phyloP scores from a whole-genome alignment of 1,140 invertebrate genomes.

The Steinernema feltiae region DNA sequence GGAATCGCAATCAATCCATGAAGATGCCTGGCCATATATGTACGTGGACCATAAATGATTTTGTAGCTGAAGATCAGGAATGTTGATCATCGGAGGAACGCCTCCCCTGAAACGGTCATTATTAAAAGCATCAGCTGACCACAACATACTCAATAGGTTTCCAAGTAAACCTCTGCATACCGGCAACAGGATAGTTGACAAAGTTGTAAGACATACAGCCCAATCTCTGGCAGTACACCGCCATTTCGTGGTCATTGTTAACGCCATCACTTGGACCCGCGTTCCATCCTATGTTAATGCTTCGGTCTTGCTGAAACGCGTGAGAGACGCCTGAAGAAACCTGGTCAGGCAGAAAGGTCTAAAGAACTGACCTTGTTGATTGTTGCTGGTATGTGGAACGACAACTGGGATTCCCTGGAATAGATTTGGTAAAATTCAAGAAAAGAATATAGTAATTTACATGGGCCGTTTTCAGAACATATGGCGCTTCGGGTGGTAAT shows the following conservation, averaged over 20 bases:
- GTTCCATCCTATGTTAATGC: constrained; percentile 37
- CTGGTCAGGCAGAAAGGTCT: too few species aligned
- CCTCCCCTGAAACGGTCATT: constrained; percentile 19
- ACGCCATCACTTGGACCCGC: constrained; percentile 9
- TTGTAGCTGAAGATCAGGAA: constrained; percentile 45
- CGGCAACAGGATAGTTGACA: constrained; percentile 34
- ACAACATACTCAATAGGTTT: constrained; percentile 17
- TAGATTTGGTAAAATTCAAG: neutral
- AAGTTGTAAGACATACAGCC: constrained; percentile 33
- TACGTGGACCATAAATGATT: constrained; percentile 44
- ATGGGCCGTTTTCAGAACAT: neutral
- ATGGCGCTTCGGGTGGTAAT: neutral
- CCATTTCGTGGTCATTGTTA: constrained; percentile 17
- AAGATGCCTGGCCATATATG: constrained; percentile 40
- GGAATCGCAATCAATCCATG: constrained; percentile 51
- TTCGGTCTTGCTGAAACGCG: neutral
- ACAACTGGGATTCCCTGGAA: neutral
- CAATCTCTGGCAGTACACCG: constrained; percentile 18
- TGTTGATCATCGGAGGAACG: constrained; percentile 24
- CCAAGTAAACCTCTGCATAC: constrained; percentile 12
- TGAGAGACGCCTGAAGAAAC: neutral
- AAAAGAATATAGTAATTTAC: neutral
- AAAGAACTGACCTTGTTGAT: too few species aligned
- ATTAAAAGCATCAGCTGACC: neutral
- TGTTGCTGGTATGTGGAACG: neutral